A percentile compares a stretch with the other conserved stretches of the same genome.
Evolutionary conservation across 2,113 vertebrate genomes (phyloP).

Genomic region (Paralichthys olivaceus): DNA sequence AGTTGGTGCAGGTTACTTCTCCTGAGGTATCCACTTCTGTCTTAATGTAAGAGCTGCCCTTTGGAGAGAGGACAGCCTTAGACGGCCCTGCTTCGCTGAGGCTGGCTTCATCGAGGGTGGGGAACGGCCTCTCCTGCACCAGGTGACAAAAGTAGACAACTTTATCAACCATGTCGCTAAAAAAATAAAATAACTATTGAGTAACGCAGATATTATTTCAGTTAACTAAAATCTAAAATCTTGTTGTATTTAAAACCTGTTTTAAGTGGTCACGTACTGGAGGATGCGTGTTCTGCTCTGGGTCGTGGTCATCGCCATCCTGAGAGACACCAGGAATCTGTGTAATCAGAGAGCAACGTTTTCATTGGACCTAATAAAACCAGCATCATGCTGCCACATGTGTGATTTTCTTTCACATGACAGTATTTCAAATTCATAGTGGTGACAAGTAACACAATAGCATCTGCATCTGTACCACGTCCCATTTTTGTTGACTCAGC

Average conservation of each 20-base stretch:
- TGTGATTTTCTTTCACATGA: too few relatives aligned
- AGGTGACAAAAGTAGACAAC: too few relatives aligned
- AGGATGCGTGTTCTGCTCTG: slow-evolving; percentile 39
- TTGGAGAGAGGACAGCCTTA: slow-evolving; percentile 45
- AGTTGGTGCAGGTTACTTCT: slow-evolving; percentile 79
- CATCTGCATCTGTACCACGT: too few relatives aligned
- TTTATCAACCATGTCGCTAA: not conserved
- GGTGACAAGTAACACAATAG: too few relatives aligned
- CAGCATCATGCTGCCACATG: too few relatives aligned
- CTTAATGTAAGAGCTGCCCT: slow-evolving; percentile 57
- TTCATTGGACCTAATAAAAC: not conserved
- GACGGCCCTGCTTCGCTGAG: slow-evolving; percentile 28
- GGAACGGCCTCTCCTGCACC: not conserved
- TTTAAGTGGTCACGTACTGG: slow-evolving; percentile 53
- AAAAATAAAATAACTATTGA: not conserved
- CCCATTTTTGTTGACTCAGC: too few relatives aligned
- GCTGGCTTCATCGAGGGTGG: not conserved
- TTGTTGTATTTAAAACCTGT: not conserved
- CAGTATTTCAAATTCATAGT: too few relatives aligned
- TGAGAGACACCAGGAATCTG: slow-evolving; percentile 66
- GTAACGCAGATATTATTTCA: not conserved
- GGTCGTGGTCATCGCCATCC: slow-evolving; percentile 49
- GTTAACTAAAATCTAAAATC: not conserved
- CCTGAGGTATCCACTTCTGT: slow-evolving; percentile 61
- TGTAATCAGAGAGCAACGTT: not conserved